Conservation (phyloP, 1,140 invertebrate species). For the Drosophila nebulosa region DNA sequence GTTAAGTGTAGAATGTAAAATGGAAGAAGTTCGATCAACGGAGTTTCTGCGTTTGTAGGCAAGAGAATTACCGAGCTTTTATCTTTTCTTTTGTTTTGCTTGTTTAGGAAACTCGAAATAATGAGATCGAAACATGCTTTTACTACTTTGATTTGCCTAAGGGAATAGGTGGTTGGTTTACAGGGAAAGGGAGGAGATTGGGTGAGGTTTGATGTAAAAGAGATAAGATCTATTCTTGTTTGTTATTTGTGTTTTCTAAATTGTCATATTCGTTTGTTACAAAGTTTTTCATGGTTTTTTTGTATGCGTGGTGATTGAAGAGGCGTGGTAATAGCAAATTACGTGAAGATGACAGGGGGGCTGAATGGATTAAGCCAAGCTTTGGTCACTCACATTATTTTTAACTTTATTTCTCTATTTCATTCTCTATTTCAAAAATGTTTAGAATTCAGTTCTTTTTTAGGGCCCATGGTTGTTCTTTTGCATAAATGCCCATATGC, state of each 20-base stretch:
- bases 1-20: not conserved
- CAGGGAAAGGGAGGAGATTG: not conserved
- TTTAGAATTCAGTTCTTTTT: too few relatives aligned
- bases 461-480: too few relatives aligned
- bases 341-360: not conserved
- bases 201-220: not conserved
- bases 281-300: not conserved
- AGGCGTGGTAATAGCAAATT: not conserved
- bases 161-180: not conserved
- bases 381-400: too few relatives aligned
- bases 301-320: not conserved
- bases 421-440: too few relatives aligned
- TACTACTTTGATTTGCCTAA: not conserved
- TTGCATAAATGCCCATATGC: too few relatives aligned
- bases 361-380: not conserved
- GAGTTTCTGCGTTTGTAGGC: too few relatives aligned
- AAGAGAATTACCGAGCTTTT: too few relatives aligned
- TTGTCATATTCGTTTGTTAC: not conserved
- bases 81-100: too few relatives aligned
- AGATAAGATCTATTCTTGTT: not conserved
- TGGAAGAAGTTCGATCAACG: not conserved
- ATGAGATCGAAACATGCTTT: not conserved
- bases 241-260: not conserved
- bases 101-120: too few relatives aligned
- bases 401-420: too few relatives aligned